Base-by-base conservation (phyloP, 2,797 vertebrate species). In the Sebastolobus alascanus region DNA sequence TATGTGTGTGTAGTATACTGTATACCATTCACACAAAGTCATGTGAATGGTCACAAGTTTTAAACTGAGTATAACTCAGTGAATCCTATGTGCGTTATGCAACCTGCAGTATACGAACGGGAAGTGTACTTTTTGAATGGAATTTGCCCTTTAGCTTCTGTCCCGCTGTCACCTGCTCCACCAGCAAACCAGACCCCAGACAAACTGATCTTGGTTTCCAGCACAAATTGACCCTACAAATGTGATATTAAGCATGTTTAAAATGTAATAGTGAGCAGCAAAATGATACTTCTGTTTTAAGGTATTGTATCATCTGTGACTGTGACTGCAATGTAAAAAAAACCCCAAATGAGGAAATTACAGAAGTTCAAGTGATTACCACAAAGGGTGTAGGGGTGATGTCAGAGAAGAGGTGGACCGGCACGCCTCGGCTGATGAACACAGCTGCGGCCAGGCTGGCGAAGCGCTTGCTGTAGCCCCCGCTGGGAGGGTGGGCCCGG, bases 301-400 rank as follows among this genome's bases (percentile, higher is more conserved):
- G 1, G 2, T 20, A 9, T 66, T 82, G 20, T 2, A 73, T 73
- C 4, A 68, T n/a, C 10, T 25, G 9, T 74, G 11, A 65, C n/a
- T 56, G 18, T 38, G 8, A 33, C 37, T 43, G n/a, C 10, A 52
- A 52, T 8, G 27, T 37, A 2, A 0, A 14, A 12, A 73, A 22
- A 27, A 56, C 63, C 35, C 12, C 1, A 77, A 27, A 59, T 52
- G 4, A 77, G 20, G 29, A 86, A 74, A 75, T 56, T 1, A 31
- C 6, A 50, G 8, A 75, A 75, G 22, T 65, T 73, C 3, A 61
- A 82, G 33, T 35, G 33, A 77, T 90, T 95, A 99, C 99, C 96
- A 99, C 99, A 86, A 99, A 98, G 10, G 99, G 99, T 27, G 99
- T 99, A 3, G 99, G 98, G 13, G 97, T 97, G 90, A 99, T 97